Base-by-base conservation (phyloP, 1,140 invertebrate genomes). In the Druon quercuslanigerum region DNA sequence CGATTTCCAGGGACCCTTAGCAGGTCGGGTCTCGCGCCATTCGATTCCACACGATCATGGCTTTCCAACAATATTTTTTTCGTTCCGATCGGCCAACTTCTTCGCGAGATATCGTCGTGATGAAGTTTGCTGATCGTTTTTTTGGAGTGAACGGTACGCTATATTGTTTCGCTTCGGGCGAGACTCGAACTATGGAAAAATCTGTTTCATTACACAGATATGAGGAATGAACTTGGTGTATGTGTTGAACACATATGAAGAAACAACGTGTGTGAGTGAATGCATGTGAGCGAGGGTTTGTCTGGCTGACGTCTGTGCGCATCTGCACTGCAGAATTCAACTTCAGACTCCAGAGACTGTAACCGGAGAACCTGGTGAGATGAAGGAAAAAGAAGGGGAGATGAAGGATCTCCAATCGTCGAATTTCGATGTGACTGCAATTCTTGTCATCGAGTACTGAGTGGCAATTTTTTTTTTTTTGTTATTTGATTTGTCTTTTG, bases 1-100 rank as follows among this genome's bases (percentile, higher is more conserved):
- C 83, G 88, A 90, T 90, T 91, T 86, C 85, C 85, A 76, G 78
- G 74, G 83, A 81, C 80, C 79, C 79, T 80, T 80, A 66, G 60
- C 60, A 33, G 13, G 56, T 52, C 77, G 73, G 72, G 77, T 80
- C 81, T 74, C 73, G 51, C 79, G 79, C 75, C 76, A 79, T 78
- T 81, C 81, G 78, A 81, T 79, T 82, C 79, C 46, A 52, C 57
- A 19, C 19, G 50, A 71, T 75, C 52, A 51, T 52, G 25, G 56
- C 57, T 51, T 71, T 75, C 50, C 57, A 13, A 40, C 60, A 33
- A 66, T 66, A 66, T 66, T 66, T 66, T 66, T 66, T 66, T 16
- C 60, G 40, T 66, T 33, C 25, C 60, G 40, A 66, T 66, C 25
- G 60, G 60, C 60, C 25, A 40, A 66, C 25, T 66, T 33, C 25